Evolutionary conservation across 2,113 vertebrate genomes (phyloP).

Genomic region (Thryonomys swinderianus): DNA sequence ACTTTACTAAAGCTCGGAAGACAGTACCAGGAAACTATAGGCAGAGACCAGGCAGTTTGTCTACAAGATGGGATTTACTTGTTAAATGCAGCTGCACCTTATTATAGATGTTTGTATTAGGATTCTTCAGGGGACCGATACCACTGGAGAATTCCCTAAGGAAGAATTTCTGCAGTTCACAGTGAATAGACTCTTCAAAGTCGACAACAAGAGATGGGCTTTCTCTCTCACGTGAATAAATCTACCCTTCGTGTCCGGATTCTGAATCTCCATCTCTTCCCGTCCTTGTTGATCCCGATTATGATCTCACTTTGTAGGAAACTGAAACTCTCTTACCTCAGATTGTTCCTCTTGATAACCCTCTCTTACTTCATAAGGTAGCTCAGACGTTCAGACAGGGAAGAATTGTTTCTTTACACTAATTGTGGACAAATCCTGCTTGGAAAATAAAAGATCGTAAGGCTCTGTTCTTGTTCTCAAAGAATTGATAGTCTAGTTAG

Average conservation of each 20-base stretch:
- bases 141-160: not conserved
- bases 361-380: slow-evolving; percentile 13
- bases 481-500: not conserved
- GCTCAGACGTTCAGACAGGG: slow-evolving; percentile 1
- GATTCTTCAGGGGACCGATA: not conserved
- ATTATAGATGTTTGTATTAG: not conserved
- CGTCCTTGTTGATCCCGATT: not conserved
- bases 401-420: not conserved
- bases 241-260: not conserved
- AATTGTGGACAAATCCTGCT: not conserved
- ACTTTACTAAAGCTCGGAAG: not conserved
- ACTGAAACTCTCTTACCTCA: not conserved
- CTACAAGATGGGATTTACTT: not conserved
- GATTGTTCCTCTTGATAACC: not conserved
- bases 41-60: not conserved
- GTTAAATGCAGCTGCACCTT: not conserved
- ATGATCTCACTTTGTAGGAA: slow-evolving; percentile 28
- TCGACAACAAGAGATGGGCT: not conserved
- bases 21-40: not conserved
- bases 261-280: not conserved
- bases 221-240: not conserved
- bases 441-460: slow-evolving; percentile 10
- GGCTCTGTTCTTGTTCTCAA: not conserved
- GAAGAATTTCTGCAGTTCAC: not conserved
- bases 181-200: not conserved